A percentile compares a stretch with the other conserved stretches of the same genome.
Evolutionary conservation across 2,113 vertebrate species (phyloP).

Genomic region (Leptobrachium leishanense): DNA sequence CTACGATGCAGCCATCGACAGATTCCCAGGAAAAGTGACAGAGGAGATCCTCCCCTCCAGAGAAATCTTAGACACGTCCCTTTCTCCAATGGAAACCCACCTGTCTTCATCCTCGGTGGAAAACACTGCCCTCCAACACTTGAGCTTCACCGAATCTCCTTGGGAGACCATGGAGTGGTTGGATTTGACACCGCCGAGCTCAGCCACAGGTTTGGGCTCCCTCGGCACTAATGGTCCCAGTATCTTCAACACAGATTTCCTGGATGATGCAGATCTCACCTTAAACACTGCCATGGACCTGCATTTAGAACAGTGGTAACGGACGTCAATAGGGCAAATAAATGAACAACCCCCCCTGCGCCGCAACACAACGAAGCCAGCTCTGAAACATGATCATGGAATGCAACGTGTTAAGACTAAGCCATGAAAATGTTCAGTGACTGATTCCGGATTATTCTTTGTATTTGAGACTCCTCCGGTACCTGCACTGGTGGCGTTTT

Average conservation of each 20-base stretch:
- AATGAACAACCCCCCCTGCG: not conserved
- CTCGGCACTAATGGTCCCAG: constrained; percentile 77
- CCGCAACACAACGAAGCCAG: not conserved
- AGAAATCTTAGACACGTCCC: constrained; percentile 83
- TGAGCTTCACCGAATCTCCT: constrained; percentile 88
- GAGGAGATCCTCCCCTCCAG: constrained; percentile 82
- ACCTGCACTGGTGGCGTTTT: too few species aligned
- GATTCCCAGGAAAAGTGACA: constrained; percentile 70
- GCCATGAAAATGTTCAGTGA: not conserved
- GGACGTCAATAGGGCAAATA: constrained; percentile 1
- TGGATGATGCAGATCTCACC: constrained; percentile 92
- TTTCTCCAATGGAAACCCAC: constrained; percentile 80
- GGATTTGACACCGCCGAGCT: constrained; percentile 90
- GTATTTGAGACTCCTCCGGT: too few species aligned
- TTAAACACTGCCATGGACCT: constrained; percentile 94
- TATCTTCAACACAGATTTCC: constrained; percentile 94
- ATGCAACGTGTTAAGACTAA: not conserved
- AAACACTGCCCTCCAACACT: constrained; percentile 76
- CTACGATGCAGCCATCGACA: constrained; percentile 77
- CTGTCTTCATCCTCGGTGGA: constrained; percentile 75
- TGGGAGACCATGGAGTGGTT: constrained; percentile 99
- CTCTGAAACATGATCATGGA: not conserved
- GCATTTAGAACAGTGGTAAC: constrained; percentile 92
- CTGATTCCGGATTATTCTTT: constrained; percentile 27
- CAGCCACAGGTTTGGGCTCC: constrained; percentile 74